These are phyloP conservation scores for Brevimyrus niger DNA, from an alignment of 2,113 vertebrate genomes.

Conservation along the genomic window DNA sequence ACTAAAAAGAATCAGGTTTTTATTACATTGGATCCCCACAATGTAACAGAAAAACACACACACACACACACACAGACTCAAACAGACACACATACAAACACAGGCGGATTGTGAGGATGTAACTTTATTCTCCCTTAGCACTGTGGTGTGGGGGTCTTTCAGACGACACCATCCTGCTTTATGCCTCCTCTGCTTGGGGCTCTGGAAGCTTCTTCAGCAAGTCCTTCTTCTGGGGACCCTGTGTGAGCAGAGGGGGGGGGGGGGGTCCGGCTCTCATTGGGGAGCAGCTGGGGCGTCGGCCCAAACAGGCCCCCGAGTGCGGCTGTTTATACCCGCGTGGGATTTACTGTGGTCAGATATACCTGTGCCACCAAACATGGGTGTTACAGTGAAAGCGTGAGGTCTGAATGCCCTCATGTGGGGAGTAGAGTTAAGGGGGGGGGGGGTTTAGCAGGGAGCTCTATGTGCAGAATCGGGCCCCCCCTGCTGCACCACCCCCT, in stretches of 20 bases:
- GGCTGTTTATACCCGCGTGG: neutral
- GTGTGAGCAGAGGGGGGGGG: conserved; percentile 18
- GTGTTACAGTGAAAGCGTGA: neutral
- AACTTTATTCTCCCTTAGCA: neutral
- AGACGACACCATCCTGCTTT: neutral
- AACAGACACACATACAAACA: neutral
- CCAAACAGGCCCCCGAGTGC: neutral
- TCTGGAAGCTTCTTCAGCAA: conserved; percentile 52
- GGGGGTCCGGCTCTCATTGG: neutral
- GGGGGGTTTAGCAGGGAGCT: neutral
- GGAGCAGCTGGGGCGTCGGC: neutral
- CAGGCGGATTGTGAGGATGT: neutral
- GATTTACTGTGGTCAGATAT: neutral
- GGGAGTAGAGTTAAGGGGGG: neutral
- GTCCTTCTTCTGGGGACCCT: conserved; percentile 90
- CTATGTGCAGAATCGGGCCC: neutral
- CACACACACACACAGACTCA: neutral
- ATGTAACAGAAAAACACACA: neutral
- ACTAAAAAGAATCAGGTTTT: neutral
- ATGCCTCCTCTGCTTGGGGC: conserved; percentile 40
- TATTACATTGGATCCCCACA: neutral
- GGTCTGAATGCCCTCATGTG: neutral
- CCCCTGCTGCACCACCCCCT: neutral
- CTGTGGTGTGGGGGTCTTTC: neutral
- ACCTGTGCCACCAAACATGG: neutral